Conservation (phyloP, 2,113 vertebrate species). For the Candoia aspera region DNA sequence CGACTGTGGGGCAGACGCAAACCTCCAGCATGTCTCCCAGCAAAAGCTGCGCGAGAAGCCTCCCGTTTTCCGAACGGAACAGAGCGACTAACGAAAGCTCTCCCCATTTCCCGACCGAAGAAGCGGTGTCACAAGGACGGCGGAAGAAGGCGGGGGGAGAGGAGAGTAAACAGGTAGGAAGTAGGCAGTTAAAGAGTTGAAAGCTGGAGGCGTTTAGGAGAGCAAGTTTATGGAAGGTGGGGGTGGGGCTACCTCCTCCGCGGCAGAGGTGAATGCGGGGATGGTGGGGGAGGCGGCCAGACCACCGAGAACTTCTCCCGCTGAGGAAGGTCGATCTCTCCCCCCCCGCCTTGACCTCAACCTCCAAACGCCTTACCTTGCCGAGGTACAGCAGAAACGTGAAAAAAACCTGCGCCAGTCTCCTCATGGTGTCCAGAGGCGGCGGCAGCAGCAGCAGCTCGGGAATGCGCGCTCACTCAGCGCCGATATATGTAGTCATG, state of each 20-base stretch:
- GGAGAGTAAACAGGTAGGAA: not conserved
- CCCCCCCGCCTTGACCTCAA: not conserved
- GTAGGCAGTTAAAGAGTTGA: not conserved
- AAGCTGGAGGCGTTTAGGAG: not conserved
- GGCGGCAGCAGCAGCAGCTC: not conserved
- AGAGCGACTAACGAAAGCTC: not conserved
- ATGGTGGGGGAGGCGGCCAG: too few species aligned
- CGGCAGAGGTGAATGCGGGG: not conserved
- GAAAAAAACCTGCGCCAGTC: conserved; percentile 45
- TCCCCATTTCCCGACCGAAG: not conserved
- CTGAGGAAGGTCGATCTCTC: not conserved
- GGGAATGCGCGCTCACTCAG: conserved; percentile 34
- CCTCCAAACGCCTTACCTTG: conserved; percentile 47
- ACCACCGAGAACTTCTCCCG: not conserved
- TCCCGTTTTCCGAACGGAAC: not conserved
- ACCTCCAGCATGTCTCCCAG: not conserved
- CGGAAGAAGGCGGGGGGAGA: not conserved
- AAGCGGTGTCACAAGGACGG: not conserved
- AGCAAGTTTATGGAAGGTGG: not conserved
- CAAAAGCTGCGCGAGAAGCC: not conserved
- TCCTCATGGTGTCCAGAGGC: conserved; percentile 53
- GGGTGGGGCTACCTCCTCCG: not conserved
- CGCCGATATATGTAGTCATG: conserved; percentile 66
- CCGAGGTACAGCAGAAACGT: conserved; percentile 46
- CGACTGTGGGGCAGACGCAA: not conserved